These are phyloP conservation scores for Hyperoplus lanceolatus DNA, from an alignment of 2,797 vertebrate species.

Conservation along the genomic window DNA sequence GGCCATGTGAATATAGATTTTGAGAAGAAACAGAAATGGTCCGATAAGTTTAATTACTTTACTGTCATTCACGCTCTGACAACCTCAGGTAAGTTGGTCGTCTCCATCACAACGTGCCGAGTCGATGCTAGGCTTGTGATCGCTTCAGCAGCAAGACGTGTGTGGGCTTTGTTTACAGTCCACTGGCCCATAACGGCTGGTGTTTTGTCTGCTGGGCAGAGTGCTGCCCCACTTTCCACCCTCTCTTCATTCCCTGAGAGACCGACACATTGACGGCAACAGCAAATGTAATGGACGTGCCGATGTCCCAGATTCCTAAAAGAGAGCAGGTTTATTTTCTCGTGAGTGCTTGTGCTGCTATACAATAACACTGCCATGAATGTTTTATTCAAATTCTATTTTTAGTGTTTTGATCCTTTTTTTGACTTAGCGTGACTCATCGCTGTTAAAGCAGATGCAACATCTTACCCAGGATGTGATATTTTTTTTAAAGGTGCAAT, in stretches of 20 bases:
- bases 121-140: background rate
- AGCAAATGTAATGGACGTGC: slow-evolving; percentile 47
- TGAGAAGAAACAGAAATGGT: too few species aligned
- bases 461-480: background rate
- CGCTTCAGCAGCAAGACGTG: slow-evolving; percentile 5
- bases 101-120: background rate
- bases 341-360: background rate
- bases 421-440: slow-evolving; percentile 30
- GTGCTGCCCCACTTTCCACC: slow-evolving; percentile 59
- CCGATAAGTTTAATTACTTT: background rate
- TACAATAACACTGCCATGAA: slow-evolving; percentile 26
- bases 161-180: slow-evolving; percentile 23
- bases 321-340: background rate
- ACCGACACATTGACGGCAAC: slow-evolving; percentile 33
- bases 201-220: slow-evolving; percentile 59
- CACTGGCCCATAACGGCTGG: slow-evolving; percentile 65
- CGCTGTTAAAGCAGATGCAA: background rate
- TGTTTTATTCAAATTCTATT: slow-evolving; percentile 38
- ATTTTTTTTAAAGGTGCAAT: too few species aligned
- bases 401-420: background rate
- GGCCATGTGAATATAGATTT: too few species aligned
- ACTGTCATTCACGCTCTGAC: slow-evolving; percentile 7
- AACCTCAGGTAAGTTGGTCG: background rate
- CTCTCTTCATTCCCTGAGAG: slow-evolving; percentile 35
- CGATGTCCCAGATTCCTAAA: slow-evolving; percentile 47